Evolutionary conservation across 2,888 invertebrate genomes (phyloP), one percentile per base, ranked within the genome.

Genomic region (Drosophila bunnanda): DNA sequence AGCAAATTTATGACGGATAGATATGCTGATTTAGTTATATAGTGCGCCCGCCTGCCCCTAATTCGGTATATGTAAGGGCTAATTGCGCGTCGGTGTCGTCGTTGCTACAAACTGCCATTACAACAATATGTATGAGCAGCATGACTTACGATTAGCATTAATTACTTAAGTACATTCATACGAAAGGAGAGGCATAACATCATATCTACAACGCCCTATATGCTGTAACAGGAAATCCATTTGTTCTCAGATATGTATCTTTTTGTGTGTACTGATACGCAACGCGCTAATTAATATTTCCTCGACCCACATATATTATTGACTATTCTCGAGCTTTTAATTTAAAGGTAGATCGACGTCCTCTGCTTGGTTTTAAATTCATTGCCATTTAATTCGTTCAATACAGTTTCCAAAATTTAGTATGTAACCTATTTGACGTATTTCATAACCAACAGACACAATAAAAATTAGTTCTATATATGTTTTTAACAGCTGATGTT

Each of bases 71-170:
- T 36, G 3, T 41, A 77, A 88, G 82, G 69, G 84, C 77, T 59
- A 25, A 65, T 48, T 80, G 78, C 83, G 70, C 43, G 52, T 66
- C 68, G 50, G 68, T 44, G 66, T 62, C 67, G 66, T 68, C 78
- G 60, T 78, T 61, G 56, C 77, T 80, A 80, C 76, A 79, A 55
- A 85, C 85, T 85, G 85, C 85, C 85, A 85, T 86, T 89, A 89
- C 86, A 77, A 80, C 61, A 78, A 62, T 68, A 88, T 70, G 82
- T 88, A 89, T 85, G 85, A 80, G 85, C 85, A 85, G 85, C 88
- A 88, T 88, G 89, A 85, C 89, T 89, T 88, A 89, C 85, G 82
- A 82, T 85, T 82, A 82, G 87, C 78, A 83, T 83, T 82, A 82
- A 83, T 77, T 65, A 74, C 76, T 88, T 89, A 85, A 88, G 75